Percentiles rank a stretch among this genome's conserved stretches.
These are phyloP conservation scores for Anabas testudineus DNA, from an alignment of 2,797 vertebrate genomes.

Conservation along the genomic window DNA sequence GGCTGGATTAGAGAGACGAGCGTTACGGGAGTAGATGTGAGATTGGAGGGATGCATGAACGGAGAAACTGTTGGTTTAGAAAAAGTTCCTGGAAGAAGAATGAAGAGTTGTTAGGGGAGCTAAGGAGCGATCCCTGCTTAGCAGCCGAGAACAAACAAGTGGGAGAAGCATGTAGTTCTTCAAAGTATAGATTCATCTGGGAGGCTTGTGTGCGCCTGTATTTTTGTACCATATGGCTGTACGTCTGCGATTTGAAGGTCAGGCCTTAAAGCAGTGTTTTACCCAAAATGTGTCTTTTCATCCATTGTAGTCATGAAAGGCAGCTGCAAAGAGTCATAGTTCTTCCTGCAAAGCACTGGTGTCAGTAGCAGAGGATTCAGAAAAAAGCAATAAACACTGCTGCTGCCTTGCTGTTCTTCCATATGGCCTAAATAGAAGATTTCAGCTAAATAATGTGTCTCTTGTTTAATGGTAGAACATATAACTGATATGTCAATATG, in stretches of 20 bases:
- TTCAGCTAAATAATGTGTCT: no score
- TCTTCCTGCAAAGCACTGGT: not conserved
- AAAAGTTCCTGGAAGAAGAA: conserved; percentile 22
- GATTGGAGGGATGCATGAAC: conserved; percentile 8
- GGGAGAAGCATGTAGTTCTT: conserved; percentile 53
- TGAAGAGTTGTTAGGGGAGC: conserved; percentile 45
- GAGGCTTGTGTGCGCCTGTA: conserved; percentile 31
- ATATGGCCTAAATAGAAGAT: no score
- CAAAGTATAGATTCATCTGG: conserved; percentile 52
- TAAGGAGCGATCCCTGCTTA: conserved; percentile 42
- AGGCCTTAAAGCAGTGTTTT: conserved; percentile 11
- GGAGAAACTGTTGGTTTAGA: conserved; percentile 31
- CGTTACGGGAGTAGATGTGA: conserved; percentile 10
- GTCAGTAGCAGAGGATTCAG: no score
- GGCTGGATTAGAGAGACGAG: conserved; percentile 20
- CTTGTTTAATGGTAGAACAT: no score
- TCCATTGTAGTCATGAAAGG: not conserved
- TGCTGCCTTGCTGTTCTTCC: no score
- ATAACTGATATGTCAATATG: no score
- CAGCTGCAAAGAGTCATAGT: not conserved
- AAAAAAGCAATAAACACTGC: no score
- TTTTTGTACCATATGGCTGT: conserved; percentile 18
- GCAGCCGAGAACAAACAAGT: conserved; percentile 46
- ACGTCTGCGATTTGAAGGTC: conserved; percentile 20
- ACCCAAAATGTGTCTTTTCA: conserved; percentile 3